Evolutionary conservation across 2,797 vertebrate species (phyloP), one percentile per base, ranked within the genome.

Genomic region (Thalassophryne amazonica): DNA sequence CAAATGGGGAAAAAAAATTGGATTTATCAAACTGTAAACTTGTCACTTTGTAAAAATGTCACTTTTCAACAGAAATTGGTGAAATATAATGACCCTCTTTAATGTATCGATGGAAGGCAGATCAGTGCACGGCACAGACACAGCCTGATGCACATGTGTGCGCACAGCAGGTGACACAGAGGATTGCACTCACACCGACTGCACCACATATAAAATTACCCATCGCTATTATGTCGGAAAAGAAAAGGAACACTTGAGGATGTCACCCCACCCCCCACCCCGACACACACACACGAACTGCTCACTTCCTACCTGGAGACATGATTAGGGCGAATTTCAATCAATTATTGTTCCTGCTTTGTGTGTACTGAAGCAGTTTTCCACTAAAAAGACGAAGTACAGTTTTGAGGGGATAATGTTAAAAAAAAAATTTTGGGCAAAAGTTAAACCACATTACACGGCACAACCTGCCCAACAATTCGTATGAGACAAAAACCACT

Each of bases 1-100:
- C 65, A 56, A 41, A 58, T 58, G 34, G 30, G 29, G 49, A 60
- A 68, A 73, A 84, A 80, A 88, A 87, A 86, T 73, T 59, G 21
- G 88, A 91, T 90, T 90, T 88, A 91, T 91, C 88, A 89, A 88
- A 91, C 88, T 87, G 88, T 90, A 92, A 91, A 91, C 88, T 85
- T 91, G 88, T 92, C 90, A 92, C 87, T 92, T 89, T 88, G 85
- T 87, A 83, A 91, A 90, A 91, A 89, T 37, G 85, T 90, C 86
- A 89, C 76, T 84, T 86, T 84, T 74, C 72, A 39, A 72, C 81
- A 87, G 88, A 87, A 86, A 87, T 64, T 58, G 32, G 73, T 81
- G 81, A 90, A 85, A 89, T 85, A 86, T 89, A 90, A 91, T 88
- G 89, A 89, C 88, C 88, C 70, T 46, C 77, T 90, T 88, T 89